Evolutionary conservation across 2,888 invertebrate species (phyloP).

Genomic region (Meiosimyza decipiens): DNA sequence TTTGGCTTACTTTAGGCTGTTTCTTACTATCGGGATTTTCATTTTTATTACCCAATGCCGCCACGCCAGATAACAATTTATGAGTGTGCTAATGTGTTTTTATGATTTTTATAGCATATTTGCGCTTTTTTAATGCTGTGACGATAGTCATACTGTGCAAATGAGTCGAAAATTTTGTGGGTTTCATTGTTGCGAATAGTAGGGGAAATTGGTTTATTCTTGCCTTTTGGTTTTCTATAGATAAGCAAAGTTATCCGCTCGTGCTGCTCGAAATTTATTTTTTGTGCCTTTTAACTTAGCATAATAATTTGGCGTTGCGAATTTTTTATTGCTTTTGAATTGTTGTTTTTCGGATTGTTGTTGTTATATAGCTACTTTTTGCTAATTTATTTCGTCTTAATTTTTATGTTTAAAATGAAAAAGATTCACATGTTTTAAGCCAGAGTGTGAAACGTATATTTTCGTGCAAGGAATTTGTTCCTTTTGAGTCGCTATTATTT

Average conservation of each 20-base stretch:
- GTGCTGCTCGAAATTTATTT: constrained; percentile 8
- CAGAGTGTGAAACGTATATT: too few relatives aligned
- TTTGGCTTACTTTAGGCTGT: not conserved
- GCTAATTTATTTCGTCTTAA: constrained; percentile 42
- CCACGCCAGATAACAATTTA: constrained; percentile 50
- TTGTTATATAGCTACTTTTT: constrained; percentile 9
- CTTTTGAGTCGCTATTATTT: too few relatives aligned
- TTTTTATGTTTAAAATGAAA: constrained; percentile 16
- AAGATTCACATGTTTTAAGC: not conserved
- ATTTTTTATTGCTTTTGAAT: constrained; percentile 44
- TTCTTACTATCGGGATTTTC: not conserved
- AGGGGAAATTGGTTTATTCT: not conserved
- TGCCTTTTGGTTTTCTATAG: not conserved
- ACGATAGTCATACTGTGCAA: not conserved
- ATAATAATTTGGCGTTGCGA: constrained; percentile 50
- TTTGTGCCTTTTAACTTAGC: constrained; percentile 28
- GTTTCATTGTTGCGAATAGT: not conserved
- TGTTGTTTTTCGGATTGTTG: constrained; percentile 3
- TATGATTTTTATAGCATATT: constrained; percentile 49
- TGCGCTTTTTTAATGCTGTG: constrained; percentile 38
- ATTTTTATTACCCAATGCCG: constrained; percentile 22
- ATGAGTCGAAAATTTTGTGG: constrained; percentile 28
- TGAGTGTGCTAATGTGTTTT: constrained; percentile 53
- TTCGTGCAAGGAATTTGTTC: too few relatives aligned
- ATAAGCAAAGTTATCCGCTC: not conserved